These are phyloP conservation scores for Cyanocitta stelleri DNA, from an alignment of 2,113 vertebrate genomes.

Conservation along the genomic window DNA sequence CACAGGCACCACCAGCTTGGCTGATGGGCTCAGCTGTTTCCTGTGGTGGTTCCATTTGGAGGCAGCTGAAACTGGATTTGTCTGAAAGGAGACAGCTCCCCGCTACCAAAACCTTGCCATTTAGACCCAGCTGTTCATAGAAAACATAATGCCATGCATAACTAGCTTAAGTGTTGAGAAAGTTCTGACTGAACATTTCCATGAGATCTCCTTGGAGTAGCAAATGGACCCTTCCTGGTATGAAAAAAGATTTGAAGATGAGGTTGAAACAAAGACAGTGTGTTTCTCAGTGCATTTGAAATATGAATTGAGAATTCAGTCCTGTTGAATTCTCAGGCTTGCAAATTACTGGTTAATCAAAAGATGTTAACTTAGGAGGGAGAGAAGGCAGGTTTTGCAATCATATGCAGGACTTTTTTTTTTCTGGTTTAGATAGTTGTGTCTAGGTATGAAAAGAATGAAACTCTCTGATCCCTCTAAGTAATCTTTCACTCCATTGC, in stretches of 20 bases:
- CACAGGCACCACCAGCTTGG: background rate
- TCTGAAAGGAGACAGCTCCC: background rate
- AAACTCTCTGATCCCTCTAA: background rate
- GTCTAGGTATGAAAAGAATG: background rate
- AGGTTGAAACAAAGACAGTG: background rate
- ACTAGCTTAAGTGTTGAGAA: background rate
- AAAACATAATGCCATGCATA: background rate
- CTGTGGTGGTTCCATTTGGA: background rate
- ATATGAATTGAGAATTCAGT: background rate
- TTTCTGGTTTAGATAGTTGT: background rate
- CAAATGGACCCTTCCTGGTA: background rate
- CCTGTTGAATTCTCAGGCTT: background rate
- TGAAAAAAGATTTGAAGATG: background rate
- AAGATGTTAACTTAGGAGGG: background rate
- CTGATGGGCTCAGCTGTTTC: background rate
- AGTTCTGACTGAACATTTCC: background rate
- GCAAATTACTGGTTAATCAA: background rate
- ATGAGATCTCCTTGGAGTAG: background rate
- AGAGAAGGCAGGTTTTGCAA: background rate
- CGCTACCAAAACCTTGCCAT: background rate
- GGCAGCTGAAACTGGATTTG: background rate
- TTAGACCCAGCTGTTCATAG: background rate
- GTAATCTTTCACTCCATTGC: background rate
- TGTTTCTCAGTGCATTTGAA: background rate
- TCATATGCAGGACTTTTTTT: fast-evolving